A percentile compares a stretch with the other conserved stretches of the same genome.
These are phyloP conservation scores for Grammomys dolichurus DNA, from an alignment of 2,113 vertebrate species.

Conservation along the genomic window DNA sequence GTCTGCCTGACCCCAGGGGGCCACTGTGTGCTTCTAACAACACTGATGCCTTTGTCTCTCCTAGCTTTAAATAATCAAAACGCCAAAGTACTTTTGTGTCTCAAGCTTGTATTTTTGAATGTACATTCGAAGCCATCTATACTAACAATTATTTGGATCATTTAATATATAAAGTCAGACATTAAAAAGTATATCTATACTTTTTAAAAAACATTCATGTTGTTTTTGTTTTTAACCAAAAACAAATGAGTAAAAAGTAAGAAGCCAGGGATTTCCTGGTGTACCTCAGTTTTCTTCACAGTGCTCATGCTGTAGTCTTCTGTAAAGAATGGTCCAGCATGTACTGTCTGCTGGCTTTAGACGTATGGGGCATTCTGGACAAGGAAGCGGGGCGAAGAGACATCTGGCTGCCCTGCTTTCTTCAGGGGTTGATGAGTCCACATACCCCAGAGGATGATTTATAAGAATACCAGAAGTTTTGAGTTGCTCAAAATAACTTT, in stretches of 20 bases:
- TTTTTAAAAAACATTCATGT: not conserved
- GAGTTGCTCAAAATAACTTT: conserved; percentile 34
- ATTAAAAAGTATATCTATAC: not conserved
- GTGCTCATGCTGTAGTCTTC: fast-evolving
- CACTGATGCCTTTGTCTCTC: too few relatives aligned
- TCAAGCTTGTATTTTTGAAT: not conserved
- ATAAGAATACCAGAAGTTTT: not conserved
- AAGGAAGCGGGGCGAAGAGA: not conserved
- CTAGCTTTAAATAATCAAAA: not conserved
- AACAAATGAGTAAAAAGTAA: not conserved
- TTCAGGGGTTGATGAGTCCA: too few relatives aligned
- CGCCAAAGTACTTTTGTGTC: not conserved
- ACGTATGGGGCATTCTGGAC: not conserved
- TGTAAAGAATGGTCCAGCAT: not conserved
- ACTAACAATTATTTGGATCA: not conserved
- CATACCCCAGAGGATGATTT: not conserved
- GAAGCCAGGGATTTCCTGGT: not conserved
- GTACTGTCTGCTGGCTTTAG: fast-evolving
- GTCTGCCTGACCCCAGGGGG: not conserved
- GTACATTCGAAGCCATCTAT: not conserved
- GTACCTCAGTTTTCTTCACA: too few relatives aligned
- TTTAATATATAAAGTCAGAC: not conserved
- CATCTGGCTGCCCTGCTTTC: fast-evolving
- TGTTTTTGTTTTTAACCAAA: not conserved
- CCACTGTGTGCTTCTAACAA: not conserved